Base-by-base conservation (phyloP, 2,113 vertebrate genomes). In the Larimichthys polyactis region DNA sequence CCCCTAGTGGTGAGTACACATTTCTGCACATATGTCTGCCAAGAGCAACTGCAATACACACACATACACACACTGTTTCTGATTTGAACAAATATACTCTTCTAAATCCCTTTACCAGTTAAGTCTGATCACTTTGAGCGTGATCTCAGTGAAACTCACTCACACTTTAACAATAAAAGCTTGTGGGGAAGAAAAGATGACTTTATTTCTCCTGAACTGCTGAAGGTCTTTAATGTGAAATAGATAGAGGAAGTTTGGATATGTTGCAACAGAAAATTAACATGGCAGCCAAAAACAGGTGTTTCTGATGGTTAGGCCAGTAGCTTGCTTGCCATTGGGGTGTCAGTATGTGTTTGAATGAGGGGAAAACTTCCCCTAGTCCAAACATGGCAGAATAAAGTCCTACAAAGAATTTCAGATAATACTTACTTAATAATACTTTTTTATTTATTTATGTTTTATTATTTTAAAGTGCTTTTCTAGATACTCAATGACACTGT, bases 1-100 rank as follows among this genome's bases (percentile, higher is more conserved):
- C 97, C 94, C 97, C 97, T 89, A 94, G 92, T 94, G 96, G 98
- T 99, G 95, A 98, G 98, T 96, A 48, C 36, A 64, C 51, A 22
- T 70, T n/a, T 11, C 29, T 69, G 43, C 49, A 17, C 36, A 40
- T 8, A 40, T 40, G 19, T 76, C 63, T 69, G 57, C 20, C 58
- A 75, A 64, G 51, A 51, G 27, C 43, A 63, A 43, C 55, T 55
- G 7, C 54, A 80, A 20, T 40, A 17, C 46, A 32, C 11, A 16
- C 20, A 20, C 15, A 68, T 15, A 64, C 44, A 63, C 22, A 14
- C 46, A 22, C 32, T 36, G 11, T 55, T 72, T 75, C 40, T 75
- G 44, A 29, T 75, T 78, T 20, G 32, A 27, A 51, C 24, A 63
- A 55, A 48, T 15, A 60, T 19, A 5, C 36, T 54, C 22, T 8